Base-by-base conservation (phyloP, 1,140 invertebrate species). In the Drosophila rufa region DNA sequence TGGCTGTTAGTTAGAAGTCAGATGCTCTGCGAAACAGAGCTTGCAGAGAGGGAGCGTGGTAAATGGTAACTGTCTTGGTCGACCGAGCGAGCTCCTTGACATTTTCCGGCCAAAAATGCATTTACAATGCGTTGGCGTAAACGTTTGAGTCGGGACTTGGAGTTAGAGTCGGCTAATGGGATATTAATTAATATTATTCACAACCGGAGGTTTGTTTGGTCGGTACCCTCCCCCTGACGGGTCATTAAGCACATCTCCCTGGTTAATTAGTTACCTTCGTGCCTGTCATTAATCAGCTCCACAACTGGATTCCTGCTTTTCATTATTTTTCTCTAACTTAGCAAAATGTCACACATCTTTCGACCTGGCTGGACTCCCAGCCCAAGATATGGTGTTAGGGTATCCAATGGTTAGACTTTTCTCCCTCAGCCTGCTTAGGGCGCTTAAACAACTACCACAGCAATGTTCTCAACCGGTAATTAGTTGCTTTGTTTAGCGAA, bases 141-240 rank as follows among this genome's bases (percentile, higher is more conserved):
- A 4, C 11, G 14, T 38, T 46, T 46, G 14, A 9, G n/a, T 33
- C 27, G 30, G 15, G 15, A 22, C 30, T 30, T n/a, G 14, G 33
- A 36, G 14, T 8, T 17, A 36, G 56, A 48, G 11, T 25, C 7
- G 27, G 43, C 53, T 70, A 59, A 70, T 73, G 66, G 51, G 27
- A 73, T 56, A 56, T 68, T 68, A 68, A 68, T 71, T 71, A 68
- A 68, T 56, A 68, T 68, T 71, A 56, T 68, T 53, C 48, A 70
- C n/a, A n/a, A 27, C n/a, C 45, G 15, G 8, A 48, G 42, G 46
- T n/a, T 22, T 25, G 56, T 12, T 11, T 11, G 38, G n/a, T 36
- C 5, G 42, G 22, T 42, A 30, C 27, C 45, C 30, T 40, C 30
- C 33, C 50, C 27, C 25, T 19, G 19, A 33, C n/a, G 8, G 47